Conservation (phyloP, 2,888 invertebrate species). For the Ethmia dodecea region DNA sequence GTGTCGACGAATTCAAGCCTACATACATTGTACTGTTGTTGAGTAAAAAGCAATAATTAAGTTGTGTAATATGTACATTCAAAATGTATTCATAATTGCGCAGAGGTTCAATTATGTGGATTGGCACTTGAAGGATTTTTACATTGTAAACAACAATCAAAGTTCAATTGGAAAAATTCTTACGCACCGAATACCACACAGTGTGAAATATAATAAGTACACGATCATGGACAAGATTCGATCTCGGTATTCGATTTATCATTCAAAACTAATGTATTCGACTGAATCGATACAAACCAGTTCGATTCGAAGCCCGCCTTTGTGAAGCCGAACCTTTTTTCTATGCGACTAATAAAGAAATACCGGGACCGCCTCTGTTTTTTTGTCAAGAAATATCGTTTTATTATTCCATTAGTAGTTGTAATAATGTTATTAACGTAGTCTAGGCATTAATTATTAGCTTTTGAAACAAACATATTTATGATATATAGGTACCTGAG, state of each 20-base stretch:
- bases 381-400: slow-evolving; percentile 27
- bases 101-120: too few species aligned
- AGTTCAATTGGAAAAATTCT: too few species aligned
- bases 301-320: slow-evolving; percentile 30
- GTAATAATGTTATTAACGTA: slow-evolving; percentile 42
- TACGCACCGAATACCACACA: slow-evolving; percentile 15
- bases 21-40: too few species aligned
- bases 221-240: slow-evolving; percentile 26
- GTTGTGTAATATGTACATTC: too few species aligned
- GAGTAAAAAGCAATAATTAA: too few species aligned
- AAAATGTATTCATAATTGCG: too few species aligned
- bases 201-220: slow-evolving; percentile 24
- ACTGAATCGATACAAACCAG: slow-evolving; percentile 38
- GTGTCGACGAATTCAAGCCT: too few species aligned
- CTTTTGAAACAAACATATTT: too few species aligned
- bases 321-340: slow-evolving; percentile 21
- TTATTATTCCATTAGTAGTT: slow-evolving; percentile 35
- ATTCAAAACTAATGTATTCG: slow-evolving; percentile 45
- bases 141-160: too few species aligned
- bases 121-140: too few species aligned
- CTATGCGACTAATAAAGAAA: slow-evolving; percentile 29
- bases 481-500: too few species aligned
- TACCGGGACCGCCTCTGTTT: slow-evolving; percentile 14
- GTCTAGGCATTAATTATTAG: slow-evolving; percentile 14
- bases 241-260: slow-evolving; percentile 44